phyloP scores from a whole-genome alignment of 2,797 vertebrate species.

The Lithobates pipiens region DNA sequence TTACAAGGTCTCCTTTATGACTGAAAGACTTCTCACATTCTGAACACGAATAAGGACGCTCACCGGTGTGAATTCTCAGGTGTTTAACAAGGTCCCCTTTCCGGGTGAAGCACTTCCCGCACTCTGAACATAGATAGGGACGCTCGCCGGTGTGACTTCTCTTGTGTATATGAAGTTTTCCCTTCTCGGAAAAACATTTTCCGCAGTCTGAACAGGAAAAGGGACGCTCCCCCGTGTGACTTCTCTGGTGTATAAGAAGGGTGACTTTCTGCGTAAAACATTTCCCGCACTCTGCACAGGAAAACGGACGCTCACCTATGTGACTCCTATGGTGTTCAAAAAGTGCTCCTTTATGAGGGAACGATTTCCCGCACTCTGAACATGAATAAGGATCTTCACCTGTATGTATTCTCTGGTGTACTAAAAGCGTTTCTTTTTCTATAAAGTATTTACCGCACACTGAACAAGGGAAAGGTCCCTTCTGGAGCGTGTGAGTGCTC shows the following conservation, averaged over 20 bases:
- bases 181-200: slow-evolving; percentile 7
- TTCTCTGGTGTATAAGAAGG: slow-evolving; percentile 76
- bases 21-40: no score
- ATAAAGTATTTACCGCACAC: neutral
- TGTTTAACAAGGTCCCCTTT: no score
- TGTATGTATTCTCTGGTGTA: neutral
- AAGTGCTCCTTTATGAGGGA: neutral
- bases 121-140: no score
- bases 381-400: neutral
- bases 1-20: no score
- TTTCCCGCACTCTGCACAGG: slow-evolving; percentile 77
- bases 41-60: no score
- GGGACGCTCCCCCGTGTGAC: slow-evolving; percentile 77
- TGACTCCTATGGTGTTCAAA: slow-evolving; percentile 76
- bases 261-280: slow-evolving; percentile 81
- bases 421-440: neutral
- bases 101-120: no score
- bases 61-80: no score
- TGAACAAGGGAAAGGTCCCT: neutral
- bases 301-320: slow-evolving; percentile 73
- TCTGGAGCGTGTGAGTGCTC: neutral
- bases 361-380: neutral
- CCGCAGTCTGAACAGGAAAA: slow-evolving; percentile 77
- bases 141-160: no score
- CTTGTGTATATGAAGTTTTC: no score